Conservation (phyloP, 2,797 vertebrate genomes). For the Rousettus madagascariensis region DNA sequence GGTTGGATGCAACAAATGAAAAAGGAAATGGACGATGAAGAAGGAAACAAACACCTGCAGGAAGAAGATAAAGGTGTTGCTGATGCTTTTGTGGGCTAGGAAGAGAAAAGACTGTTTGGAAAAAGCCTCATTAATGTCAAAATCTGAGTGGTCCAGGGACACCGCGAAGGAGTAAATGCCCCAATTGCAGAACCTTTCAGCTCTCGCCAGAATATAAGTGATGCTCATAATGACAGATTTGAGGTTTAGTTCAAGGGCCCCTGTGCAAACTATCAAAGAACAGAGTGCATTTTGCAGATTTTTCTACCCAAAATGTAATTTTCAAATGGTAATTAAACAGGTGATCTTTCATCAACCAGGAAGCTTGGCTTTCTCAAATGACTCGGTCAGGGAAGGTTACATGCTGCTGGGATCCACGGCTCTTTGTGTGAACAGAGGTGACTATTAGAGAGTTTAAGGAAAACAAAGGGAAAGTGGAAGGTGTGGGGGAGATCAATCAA, state of each 20-base stretch:
- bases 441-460: background rate
- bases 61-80: background rate
- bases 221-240: background rate
- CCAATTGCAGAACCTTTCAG: rapidly evolving
- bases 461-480: background rate
- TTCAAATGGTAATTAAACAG: background rate
- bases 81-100: background rate
- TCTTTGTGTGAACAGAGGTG: background rate
- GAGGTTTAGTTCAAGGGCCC: background rate
- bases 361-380: background rate
- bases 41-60: too few species aligned
- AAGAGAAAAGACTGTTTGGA: background rate
- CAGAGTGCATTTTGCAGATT: background rate
- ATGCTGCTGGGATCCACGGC: background rate
- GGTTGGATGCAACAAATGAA: background rate
- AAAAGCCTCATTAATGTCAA: background rate
- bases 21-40: background rate
- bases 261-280: background rate
- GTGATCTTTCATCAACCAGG: background rate
- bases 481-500: background rate
- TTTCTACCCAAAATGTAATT: conserved; percentile 5
- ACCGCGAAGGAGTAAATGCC: rapidly evolving
- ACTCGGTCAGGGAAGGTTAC: background rate
- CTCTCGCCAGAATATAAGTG: background rate
- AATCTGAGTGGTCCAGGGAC: rapidly evolving